phyloP scores from a whole-genome alignment of 1,140 invertebrate genomes.

The Drosophila equinoxialis region DNA sequence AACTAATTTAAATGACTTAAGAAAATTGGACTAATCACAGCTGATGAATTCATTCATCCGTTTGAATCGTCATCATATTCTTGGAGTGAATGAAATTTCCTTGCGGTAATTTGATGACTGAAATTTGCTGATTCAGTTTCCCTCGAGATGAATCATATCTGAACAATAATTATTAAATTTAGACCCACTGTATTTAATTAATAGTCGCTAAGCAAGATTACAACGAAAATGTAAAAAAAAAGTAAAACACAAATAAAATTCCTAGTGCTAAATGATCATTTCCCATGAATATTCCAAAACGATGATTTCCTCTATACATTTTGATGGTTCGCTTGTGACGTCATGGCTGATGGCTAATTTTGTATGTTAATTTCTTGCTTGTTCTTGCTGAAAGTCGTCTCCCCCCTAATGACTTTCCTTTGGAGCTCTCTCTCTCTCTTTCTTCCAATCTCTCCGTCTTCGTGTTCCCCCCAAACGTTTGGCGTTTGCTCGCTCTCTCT shows the following conservation, averaged over 20 bases:
- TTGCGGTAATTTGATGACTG: not conserved
- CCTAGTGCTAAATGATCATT: not conserved
- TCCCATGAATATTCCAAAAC: not conserved
- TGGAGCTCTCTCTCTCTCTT: not conserved
- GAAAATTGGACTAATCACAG: not conserved
- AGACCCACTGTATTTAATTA: not conserved
- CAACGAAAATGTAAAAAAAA: too few relatives aligned
- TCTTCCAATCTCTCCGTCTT: too few relatives aligned
- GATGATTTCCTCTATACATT: not conserved
- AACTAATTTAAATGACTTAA: not conserved
- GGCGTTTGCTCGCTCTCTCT: not conserved
- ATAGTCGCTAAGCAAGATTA: too few relatives aligned
- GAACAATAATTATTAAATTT: not conserved
- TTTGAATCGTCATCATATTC: not conserved
- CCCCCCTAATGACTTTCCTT: not conserved
- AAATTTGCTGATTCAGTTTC: constrained; percentile 8
- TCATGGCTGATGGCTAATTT: not conserved
- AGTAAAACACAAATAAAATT: too few relatives aligned
- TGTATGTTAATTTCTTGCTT: not conserved
- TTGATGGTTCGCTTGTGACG: not conserved
- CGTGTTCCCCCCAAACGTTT: constrained; percentile 2
- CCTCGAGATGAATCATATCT: not conserved
- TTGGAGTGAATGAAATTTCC: not conserved
- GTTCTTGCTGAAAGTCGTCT: not conserved
- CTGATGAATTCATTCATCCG: not conserved